Conservation (phyloP, 2,797 vertebrate species). For the Myotis daubentonii region DNA sequence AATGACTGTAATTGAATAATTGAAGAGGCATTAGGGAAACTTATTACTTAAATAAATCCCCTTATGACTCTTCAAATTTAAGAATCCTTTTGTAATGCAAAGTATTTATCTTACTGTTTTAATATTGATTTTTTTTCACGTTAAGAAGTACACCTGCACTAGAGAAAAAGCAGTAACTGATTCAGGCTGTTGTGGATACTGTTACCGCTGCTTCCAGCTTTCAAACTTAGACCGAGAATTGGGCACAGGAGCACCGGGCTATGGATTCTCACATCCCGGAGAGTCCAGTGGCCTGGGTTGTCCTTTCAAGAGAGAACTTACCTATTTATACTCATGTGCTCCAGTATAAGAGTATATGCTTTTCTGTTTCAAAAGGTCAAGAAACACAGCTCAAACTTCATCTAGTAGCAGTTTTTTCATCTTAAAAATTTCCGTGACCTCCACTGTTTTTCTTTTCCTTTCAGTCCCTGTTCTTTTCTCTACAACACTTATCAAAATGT, state of each 20-base stretch:
- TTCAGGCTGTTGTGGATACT: neutral
- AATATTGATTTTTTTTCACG: conserved; percentile 7
- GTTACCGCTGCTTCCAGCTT: neutral
- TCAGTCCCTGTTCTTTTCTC: neutral
- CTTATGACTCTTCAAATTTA: conserved; percentile 37
- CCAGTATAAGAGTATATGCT: neutral
- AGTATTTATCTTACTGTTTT: conserved; percentile 50
- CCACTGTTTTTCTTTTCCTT: neutral
- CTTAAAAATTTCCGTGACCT: neutral
- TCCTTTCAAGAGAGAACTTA: neutral
- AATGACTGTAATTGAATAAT: conserved; percentile 52
- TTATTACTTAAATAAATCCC: conserved; percentile 58
- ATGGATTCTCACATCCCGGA: neutral
- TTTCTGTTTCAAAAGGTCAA: neutral
- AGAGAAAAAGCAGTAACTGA: neutral
- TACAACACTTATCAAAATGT: neutral
- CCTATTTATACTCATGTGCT: neutral
- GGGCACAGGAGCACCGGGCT: neutral
- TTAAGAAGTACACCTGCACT: neutral
- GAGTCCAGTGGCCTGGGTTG: neutral
- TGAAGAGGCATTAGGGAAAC: conserved; percentile 46
- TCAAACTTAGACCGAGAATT: neutral
- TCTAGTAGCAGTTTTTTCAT: neutral
- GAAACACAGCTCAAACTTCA: neutral
- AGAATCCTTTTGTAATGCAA: conserved; percentile 57